A percentile compares a stretch with the other conserved stretches of the same genome.
phyloP scores from a whole-genome alignment of 2,888 invertebrate species.

The Alentia gelatinosa region DNA sequence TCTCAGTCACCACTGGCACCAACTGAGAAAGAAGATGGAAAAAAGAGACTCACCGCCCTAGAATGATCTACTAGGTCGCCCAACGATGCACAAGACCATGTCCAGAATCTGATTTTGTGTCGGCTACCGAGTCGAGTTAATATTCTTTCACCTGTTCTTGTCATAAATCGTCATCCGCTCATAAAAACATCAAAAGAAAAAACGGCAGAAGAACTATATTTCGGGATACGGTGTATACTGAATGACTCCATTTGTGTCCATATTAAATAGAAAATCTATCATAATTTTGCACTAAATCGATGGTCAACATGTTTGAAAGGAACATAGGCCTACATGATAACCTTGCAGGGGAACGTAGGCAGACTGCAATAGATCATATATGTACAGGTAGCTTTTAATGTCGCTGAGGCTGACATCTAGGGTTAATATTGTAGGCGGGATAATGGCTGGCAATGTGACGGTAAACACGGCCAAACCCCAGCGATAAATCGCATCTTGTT shows the following conservation, averaged over 20 bases:
- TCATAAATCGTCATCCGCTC: not conserved
- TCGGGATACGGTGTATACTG: not conserved
- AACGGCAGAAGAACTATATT: not conserved
- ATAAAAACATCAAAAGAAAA: not conserved
- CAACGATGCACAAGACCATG: constrained; percentile 16
- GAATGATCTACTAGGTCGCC: not conserved
- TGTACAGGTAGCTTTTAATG: not conserved
- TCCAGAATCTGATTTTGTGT: constrained; percentile 36
- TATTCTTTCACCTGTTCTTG: not conserved
- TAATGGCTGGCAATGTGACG: not conserved
- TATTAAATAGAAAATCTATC: no score
- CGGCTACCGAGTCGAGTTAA: not conserved
- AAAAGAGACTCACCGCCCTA: not conserved
- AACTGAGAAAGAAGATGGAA: not conserved
- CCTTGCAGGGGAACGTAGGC: not conserved
- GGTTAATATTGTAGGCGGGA: not conserved
- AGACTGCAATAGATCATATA: not conserved
- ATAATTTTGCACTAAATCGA: no score
- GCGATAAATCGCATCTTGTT: not conserved
- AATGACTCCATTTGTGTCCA: not conserved
- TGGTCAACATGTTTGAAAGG: not conserved
- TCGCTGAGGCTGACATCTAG: not conserved
- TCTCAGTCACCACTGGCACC: constrained; percentile 20
- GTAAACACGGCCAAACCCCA: not conserved
- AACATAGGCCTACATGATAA: not conserved